Conservation (phyloP, 2,797 vertebrate species). For the Heliangelus exortis region DNA sequence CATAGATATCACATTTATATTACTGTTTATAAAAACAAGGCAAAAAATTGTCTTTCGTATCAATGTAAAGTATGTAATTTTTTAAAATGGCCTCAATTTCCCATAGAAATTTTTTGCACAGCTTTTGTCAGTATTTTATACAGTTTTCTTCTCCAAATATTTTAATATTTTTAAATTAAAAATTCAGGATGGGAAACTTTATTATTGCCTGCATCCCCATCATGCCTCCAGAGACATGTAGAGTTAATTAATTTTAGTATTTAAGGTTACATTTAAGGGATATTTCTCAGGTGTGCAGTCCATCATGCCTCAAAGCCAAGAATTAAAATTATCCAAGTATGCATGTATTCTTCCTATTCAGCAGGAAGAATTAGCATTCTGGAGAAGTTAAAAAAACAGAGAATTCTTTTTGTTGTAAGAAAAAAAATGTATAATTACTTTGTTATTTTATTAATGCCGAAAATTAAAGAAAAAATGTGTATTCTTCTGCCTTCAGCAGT, state of each 20-base stretch:
- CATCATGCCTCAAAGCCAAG: background rate
- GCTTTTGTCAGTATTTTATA: background rate
- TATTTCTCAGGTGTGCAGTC: background rate
- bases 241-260: background rate
- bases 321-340: background rate
- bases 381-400: background rate
- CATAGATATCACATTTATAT: fast-evolving
- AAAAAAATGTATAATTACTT: background rate
- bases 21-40: background rate
- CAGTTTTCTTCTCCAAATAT: background rate
- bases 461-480: background rate
- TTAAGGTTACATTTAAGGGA: background rate
- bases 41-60: background rate
- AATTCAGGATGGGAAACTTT: background rate
- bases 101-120: background rate
- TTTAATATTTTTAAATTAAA: background rate
- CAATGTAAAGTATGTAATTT: background rate
- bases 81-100: background rate
- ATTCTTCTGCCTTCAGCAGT: background rate
- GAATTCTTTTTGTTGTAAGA: background rate
- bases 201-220: background rate
- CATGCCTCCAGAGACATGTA: background rate
- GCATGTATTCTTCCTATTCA: background rate
- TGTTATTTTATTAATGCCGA: background rate
- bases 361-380: background rate